Base-by-base conservation (phyloP, 1,140 invertebrate species). In the Ceratosolen fusciceps region DNA sequence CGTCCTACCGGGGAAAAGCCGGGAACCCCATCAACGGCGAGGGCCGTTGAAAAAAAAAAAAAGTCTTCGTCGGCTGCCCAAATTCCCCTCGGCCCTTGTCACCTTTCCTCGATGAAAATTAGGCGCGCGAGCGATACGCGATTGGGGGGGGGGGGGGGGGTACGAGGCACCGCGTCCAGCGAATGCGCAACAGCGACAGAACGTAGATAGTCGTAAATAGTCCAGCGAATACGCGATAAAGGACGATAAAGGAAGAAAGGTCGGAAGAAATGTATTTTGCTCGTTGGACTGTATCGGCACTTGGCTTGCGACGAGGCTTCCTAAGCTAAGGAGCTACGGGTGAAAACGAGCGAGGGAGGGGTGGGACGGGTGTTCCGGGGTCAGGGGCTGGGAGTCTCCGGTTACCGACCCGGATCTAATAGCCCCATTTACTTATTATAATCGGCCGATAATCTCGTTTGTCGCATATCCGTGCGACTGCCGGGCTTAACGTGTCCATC, bases 361-460 rank as follows among this genome's bases (percentile, higher is more conserved):
- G n/a, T n/a, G n/a, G n/a, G n/a, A n/a, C n/a, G n/a, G n/a, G n/a
- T n/a, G n/a, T n/a, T n/a, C n/a, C n/a, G n/a, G n/a, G n/a, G n/a
- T n/a, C n/a, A n/a, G n/a, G n/a, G n/a, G n/a, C n/a, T n/a, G n/a
- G 16, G 24, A 62, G 3, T 10, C 16, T 12, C 29, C 4, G 74
- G 74, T 76, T 67, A 21, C 58, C 74, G 47, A 76, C 60, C 60
- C 74, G 34, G n/a, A 7, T 37, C 49, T 49, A 56, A 76, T 76
- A 76, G 58, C 62, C 60, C 60, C 39, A 34, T 65, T 65, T 58
- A 16, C 39, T 34, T 65, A 65, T 65, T 65, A 34, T n/a, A n/a
- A n/a, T 70, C 43, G 21, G 2, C 26, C 43, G 19, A 70, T 65
- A 52, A 52, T 72, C 70, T 72, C 29, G 29, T 72, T 72, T n/a